Base-by-base conservation (phyloP, 2,797 vertebrate genomes). In the Columba guinea region DNA sequence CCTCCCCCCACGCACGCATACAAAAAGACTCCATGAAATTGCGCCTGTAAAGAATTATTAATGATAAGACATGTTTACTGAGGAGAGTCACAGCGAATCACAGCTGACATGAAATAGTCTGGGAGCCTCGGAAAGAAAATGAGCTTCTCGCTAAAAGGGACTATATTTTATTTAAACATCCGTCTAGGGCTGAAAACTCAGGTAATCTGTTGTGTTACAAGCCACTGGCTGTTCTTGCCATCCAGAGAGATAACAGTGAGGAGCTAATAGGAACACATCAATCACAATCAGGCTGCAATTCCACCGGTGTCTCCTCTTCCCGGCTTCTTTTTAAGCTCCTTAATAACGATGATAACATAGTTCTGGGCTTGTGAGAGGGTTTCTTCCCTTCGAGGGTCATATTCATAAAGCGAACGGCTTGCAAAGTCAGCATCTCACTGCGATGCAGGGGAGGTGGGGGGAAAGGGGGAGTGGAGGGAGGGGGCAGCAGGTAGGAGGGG, bases 131-230 rank as follows among this genome's bases (percentile, higher is more conserved):
- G 97, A 95, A 97, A 97, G 98, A 97, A 98, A 98, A 99, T 98
- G 98, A 99, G 98, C 98, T 98, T 98, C 98, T 98, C 80, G 97
- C 97, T 98, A 98, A 98, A 98, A 98, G 98, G 98, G 98, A 98
- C 98, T 99, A 98, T 99, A 98, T 98, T 98, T 98, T 98, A 99
- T 99, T 98, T 98, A 98, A 98, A 98, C 98, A 97, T 97, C 98
- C 97, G 96, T 98, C 96, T 96, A 98, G 98, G 98, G 98, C 98
- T 98, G 98, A 98, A 98, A 98, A 98, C 97, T 98, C 98, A 98
- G 98, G 98, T 99, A 99, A 99, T 99, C 98, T 99, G 98, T 99
- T 99, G 99, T 99, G 98, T 99, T 99, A 99, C 99, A 99, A 99
- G 98, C 98, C 98, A 99, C 98, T 99, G 98, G 98, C 98, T 98